A percentile compares a stretch with the other conserved stretches of the same genome.
phyloP scores from a whole-genome alignment of 2,888 invertebrate species.

The Sclerodermus sp. region DNA sequence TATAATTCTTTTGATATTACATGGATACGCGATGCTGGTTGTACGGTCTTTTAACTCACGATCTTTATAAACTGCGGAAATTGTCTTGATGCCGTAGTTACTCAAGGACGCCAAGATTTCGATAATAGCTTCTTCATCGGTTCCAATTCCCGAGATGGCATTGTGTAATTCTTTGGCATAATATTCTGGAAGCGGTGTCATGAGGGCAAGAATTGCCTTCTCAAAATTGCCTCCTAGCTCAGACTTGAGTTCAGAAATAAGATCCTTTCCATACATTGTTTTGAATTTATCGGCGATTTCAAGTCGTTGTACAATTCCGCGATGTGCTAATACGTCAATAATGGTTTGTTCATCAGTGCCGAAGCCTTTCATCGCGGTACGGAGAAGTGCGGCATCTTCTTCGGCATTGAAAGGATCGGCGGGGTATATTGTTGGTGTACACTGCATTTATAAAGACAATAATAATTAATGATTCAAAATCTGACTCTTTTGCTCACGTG shows the following conservation, averaged over 20 bases:
- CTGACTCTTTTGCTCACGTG: neutral
- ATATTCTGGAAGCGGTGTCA: conserved; percentile 82
- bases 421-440: conserved; percentile 75
- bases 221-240: conserved; percentile 90
- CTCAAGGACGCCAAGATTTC: conserved; percentile 87
- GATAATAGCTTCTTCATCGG: conserved; percentile 73
- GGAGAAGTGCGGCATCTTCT: conserved; percentile 76
- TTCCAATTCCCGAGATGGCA: conserved; percentile 71
- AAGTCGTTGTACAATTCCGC: conserved; percentile 84
- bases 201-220: conserved; percentile 77
- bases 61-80: conserved; percentile 75
- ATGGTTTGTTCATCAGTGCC: conserved; percentile 91
- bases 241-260: conserved; percentile 81
- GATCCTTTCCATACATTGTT: conserved; percentile 83
- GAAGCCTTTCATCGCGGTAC: conserved; percentile 92
- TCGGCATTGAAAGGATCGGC: conserved; percentile 78
- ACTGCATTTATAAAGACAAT: conserved; percentile 55
- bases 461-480: neutral
- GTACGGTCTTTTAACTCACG: conserved; percentile 62
- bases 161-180: conserved; percentile 82
- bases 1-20: neutral
- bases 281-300: conserved; percentile 82
- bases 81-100: conserved; percentile 80
- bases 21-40: neutral
- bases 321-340: conserved; percentile 78